Percentiles rank a stretch among this genome's conserved stretches.
phyloP scores from a whole-genome alignment of 2,797 vertebrate genomes.

The Oophaga sylvatica region DNA sequence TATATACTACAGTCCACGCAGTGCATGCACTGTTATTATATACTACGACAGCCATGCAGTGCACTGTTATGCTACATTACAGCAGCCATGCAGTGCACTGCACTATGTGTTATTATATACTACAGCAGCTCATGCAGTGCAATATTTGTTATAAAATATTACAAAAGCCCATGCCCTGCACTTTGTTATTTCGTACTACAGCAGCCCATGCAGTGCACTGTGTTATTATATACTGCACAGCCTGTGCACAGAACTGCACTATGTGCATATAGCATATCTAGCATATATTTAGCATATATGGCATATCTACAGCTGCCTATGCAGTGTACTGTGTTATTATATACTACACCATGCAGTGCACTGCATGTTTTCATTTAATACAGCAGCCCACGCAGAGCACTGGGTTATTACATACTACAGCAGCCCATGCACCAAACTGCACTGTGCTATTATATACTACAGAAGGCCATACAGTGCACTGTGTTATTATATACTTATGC shows the following conservation, averaged over 20 bases:
- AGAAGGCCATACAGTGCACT: neutral
- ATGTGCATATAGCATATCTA: too few species aligned
- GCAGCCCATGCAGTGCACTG: neutral
- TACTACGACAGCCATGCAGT: neutral
- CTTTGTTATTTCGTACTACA: neutral
- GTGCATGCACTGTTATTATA: too few species aligned
- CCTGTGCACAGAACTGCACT: too few species aligned
- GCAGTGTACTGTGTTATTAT: neutral
- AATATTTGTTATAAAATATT: too few species aligned
- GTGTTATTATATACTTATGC: neutral
- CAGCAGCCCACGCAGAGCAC: neutral
- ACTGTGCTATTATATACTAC: neutral
- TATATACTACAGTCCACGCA: neutral
- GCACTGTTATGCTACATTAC: neutral
- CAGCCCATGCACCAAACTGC: too few species aligned
- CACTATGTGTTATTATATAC: neutral
- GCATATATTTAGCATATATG: too few species aligned
- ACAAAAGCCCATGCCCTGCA: too few species aligned
- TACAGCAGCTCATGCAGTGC: too few species aligned
- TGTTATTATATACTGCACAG: too few species aligned
- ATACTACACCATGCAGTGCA: neutral
- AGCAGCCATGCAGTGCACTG: neutral
- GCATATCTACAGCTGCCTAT: too few species aligned
- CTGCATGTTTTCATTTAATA: neutral
- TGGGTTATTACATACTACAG: neutral